Percentiles rank a stretch among this genome's conserved stretches.
These are phyloP conservation scores for Frankliniella fusca DNA, from an alignment of 2,888 invertebrate genomes.

Conservation along the genomic window DNA sequence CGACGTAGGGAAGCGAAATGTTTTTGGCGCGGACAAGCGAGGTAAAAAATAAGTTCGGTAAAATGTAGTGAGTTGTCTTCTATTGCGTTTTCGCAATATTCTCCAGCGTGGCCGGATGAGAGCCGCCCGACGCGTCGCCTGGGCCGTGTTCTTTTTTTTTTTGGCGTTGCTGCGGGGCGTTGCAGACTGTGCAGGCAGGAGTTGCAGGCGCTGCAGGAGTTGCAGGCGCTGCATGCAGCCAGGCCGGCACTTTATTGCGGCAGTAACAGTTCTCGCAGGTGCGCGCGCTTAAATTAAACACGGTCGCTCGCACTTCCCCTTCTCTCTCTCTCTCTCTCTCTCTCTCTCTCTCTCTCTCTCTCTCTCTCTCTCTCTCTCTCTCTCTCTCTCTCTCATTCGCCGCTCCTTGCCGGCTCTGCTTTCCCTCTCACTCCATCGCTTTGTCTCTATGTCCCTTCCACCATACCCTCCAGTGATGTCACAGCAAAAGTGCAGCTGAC, in stretches of 20 bases:
- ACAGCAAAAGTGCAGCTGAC: too few relatives aligned
- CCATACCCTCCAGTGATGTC: too few relatives aligned
- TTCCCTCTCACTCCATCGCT: not conserved
- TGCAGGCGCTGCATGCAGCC: not conserved
- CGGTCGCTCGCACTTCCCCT: not conserved
- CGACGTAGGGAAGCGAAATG: too few relatives aligned
- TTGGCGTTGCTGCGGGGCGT: not conserved
- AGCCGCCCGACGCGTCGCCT: not conserved
- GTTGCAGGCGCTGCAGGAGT: too few relatives aligned
- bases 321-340: not conserved
- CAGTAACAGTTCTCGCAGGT: not conserved
- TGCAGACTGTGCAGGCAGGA: not conserved
- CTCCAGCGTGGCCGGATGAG: not conserved
- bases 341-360: conserved; percentile 1
- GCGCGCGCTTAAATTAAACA: not conserved
- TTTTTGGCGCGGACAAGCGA: too few relatives aligned
- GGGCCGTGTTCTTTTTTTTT: not conserved
- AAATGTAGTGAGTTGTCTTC: too few relatives aligned
- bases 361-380: conserved; percentile 1
- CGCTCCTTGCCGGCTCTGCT: not conserved
- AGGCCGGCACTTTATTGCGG: not conserved
- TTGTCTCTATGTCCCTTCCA: not conserved
- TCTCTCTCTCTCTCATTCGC: not conserved
- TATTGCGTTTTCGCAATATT: not conserved
- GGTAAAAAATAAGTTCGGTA: too few relatives aligned